Base-by-base conservation (phyloP, 2,113 vertebrate genomes). In the Petromus typicus region DNA sequence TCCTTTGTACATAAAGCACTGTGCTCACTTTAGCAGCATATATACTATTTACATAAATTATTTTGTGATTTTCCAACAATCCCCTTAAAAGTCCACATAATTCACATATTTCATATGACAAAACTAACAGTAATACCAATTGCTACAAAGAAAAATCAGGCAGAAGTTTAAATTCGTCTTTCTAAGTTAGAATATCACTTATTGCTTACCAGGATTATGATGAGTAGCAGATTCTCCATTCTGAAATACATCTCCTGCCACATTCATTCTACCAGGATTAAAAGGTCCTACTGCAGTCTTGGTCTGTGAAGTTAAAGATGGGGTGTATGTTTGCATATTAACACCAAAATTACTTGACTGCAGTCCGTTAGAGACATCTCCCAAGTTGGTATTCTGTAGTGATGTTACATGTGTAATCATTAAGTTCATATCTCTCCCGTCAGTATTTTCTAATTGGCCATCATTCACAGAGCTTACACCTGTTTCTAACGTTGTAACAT, bases 361-460 rank as follows among this genome's bases (percentile, higher is more conserved):
- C 92, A 99, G 98, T 96, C 99, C 99, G 32, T 99, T 99, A 97
- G 99, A 98, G 91, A 99, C 98, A 83, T 99, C 99, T 96, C 98
- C 98, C 98, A 98, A 98, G 95, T 63, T 98, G 97, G 98, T 97
- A 92, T 98, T 99, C 97, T 99, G 99, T 97, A 99, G 98, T 43
- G 99, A 99, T 1, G 99, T 99, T 97, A 99, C 99, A 81, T 99
- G 99, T 93, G 99, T 99, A 97, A 99, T 99, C 99, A 99, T 99
- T 98, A 99, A 98, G 98, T 99, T 99, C 98, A 99, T 99, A 98
- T 99, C 99, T 98, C 97, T 98, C 83, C 96, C 97, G 10, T 99
- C 98, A 85, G 96, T 84, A 97, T 96, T 98, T 98, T 98, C 98
- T 98, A 98, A 97, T 95, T 89, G 98, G 73, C 98, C 97, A 86